phyloP scores from a whole-genome alignment of 2,888 invertebrate genomes.

The Nomada flava region DNA sequence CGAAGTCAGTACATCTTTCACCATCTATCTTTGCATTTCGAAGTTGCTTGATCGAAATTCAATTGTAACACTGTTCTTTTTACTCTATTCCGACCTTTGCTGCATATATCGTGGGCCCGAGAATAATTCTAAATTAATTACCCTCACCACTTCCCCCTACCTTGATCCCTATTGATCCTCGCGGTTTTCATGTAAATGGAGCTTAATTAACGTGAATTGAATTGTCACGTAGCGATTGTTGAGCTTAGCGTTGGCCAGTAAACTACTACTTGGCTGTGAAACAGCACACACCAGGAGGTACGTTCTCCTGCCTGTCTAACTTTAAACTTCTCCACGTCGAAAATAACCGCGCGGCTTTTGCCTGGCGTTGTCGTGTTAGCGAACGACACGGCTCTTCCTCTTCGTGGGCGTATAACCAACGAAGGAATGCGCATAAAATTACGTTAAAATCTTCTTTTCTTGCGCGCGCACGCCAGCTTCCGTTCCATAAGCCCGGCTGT shows the following conservation, averaged over 20 bases:
- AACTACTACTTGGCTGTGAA: slow-evolving; percentile 3
- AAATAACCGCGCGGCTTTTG: slow-evolving; percentile 52
- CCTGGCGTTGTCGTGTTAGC: slow-evolving; percentile 37
- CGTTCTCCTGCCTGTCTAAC: slow-evolving; percentile 46
- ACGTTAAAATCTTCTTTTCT: slow-evolving; percentile 47
- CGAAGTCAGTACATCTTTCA: too few species aligned
- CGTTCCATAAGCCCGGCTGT: neutral
- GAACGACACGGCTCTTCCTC: slow-evolving; percentile 42
- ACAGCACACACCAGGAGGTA: slow-evolving; percentile 4
- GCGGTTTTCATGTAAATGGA: too few species aligned
- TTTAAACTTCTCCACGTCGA: slow-evolving; percentile 51
- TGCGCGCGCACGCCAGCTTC: slow-evolving; percentile 15
- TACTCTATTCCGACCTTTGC: too few species aligned
- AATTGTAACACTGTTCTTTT: too few species aligned
- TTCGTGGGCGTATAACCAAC: slow-evolving; percentile 50
- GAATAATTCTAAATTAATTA: too few species aligned
- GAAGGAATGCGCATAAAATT: slow-evolving; percentile 56
- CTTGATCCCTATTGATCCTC: too few species aligned
- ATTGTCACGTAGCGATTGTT: neutral
- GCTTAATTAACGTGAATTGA: neutral
- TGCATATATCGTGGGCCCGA: too few species aligned
- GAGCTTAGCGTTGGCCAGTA: neutral
- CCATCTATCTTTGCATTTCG: too few species aligned
- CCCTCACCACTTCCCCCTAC: too few species aligned
- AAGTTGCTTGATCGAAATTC: too few species aligned